Percentiles rank a stretch among this genome's conserved stretches.
These are phyloP conservation scores for Torymus aiolomorphi DNA, from an alignment of 2,888 invertebrate genomes.

Conservation along the genomic window DNA sequence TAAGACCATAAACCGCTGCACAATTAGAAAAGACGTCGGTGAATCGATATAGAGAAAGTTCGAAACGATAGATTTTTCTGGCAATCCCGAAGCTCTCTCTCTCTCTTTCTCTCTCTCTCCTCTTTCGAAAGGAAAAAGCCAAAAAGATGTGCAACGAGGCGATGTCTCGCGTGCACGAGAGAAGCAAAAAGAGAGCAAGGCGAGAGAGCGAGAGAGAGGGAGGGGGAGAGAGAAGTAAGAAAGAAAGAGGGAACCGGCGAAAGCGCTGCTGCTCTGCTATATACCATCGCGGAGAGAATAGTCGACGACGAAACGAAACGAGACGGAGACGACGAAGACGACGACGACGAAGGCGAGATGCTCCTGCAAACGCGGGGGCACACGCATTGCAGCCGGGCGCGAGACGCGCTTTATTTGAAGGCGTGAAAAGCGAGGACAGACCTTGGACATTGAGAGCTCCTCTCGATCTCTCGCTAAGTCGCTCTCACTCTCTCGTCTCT, in stretches of 20 bases:
- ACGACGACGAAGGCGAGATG: background rate
- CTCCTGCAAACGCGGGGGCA: background rate
- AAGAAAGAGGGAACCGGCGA: slow-evolving; percentile 11
- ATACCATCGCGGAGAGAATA: background rate
- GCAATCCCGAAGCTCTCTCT: background rate
- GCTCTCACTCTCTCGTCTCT: slow-evolving; percentile 26
- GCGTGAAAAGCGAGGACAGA: slow-evolving; percentile 46
- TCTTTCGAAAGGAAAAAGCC: background rate
- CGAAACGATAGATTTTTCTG: slow-evolving; percentile 22
- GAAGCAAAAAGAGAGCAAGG: slow-evolving; percentile 1
- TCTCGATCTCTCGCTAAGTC: background rate
- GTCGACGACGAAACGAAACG: slow-evolving; percentile 21
- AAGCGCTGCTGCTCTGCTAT: background rate
- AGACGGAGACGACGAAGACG: background rate
- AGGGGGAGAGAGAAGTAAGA: slow-evolving; percentile 15
- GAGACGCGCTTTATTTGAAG: slow-evolving; percentile 33
- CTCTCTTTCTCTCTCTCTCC: no score
- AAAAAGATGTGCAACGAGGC: background rate
- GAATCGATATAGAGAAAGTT: background rate
- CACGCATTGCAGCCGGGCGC: slow-evolving; percentile 8
- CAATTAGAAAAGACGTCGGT: no score
- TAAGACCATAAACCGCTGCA: no score
- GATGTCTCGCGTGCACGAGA: background rate
- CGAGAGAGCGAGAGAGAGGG: slow-evolving; percentile 18
- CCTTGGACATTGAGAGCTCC: slow-evolving; percentile 46